phyloP scores from a whole-genome alignment of 2,797 vertebrate species.

The Calcarius lapponicus region DNA sequence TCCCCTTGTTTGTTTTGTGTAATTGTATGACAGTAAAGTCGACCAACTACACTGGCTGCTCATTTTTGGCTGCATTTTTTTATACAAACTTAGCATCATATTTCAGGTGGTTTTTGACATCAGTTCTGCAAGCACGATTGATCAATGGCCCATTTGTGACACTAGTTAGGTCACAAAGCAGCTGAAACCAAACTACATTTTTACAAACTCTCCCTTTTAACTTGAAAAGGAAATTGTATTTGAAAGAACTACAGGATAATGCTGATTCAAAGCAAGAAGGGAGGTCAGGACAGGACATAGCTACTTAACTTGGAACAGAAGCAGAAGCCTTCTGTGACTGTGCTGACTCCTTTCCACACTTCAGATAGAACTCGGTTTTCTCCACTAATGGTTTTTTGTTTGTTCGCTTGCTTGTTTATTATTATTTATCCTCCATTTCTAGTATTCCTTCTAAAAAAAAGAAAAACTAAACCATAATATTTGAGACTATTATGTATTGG shows the following conservation, averaged over 20 bases:
- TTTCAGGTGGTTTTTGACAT: neutral
- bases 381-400: neutral
- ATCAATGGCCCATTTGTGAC: neutral
- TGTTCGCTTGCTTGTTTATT: neutral
- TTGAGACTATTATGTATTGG: neutral
- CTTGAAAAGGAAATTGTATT: neutral
- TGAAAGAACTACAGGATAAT: neutral
- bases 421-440: neutral
- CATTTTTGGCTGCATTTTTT: neutral
- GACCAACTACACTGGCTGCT: neutral
- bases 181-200: neutral
- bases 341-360: neutral
- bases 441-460: neutral
- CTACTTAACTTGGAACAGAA: neutral
- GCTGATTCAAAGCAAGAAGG: neutral
- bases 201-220: neutral
- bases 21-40: neutral
- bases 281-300: neutral
- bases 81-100: neutral
- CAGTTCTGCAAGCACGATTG: neutral
- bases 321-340: neutral
- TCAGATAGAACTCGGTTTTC: neutral
- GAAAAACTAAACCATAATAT: fast-evolving
- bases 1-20: neutral
- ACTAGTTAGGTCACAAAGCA: neutral